These are phyloP conservation scores for Stomatorhinus ivindoensis DNA, from an alignment of 2,113 vertebrate genomes.

Conservation along the genomic window DNA sequence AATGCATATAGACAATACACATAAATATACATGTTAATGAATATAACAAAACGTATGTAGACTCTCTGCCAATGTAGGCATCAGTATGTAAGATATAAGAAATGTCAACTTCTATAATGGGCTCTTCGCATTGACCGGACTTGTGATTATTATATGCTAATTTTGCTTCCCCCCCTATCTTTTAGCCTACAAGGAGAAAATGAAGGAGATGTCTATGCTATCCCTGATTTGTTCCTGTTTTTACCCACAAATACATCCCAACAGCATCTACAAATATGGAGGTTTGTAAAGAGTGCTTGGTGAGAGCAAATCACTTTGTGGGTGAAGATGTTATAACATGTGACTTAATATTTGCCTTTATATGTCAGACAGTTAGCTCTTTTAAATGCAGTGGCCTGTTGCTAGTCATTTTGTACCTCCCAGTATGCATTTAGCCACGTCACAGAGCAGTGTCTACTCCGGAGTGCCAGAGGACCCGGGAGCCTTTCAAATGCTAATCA, in stretches of 20 bases:
- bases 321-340: neutral
- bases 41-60: neutral
- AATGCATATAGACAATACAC: neutral
- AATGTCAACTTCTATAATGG: neutral
- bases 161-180: neutral
- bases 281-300: slow-evolving; percentile 51
- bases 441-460: neutral
- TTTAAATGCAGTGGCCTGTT: neutral
- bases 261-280: slow-evolving; percentile 74
- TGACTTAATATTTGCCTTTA: neutral
- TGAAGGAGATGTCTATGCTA: slow-evolving; percentile 83
- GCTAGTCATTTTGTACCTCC: neutral
- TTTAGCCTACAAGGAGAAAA: slow-evolving; percentile 85
- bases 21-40: neutral
- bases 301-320: neutral
- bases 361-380: neutral
- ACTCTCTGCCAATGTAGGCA: neutral
- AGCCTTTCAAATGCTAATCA: neutral
- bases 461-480: neutral
- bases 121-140: neutral
- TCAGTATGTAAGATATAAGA: neutral
- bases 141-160: neutral
- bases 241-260: slow-evolving; percentile 75
- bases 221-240: slow-evolving; percentile 84
- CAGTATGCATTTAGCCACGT: neutral